Base-by-base conservation (phyloP, 35 echinoderm and acorn worm species). In the Amphiura filiformis region DNA sequence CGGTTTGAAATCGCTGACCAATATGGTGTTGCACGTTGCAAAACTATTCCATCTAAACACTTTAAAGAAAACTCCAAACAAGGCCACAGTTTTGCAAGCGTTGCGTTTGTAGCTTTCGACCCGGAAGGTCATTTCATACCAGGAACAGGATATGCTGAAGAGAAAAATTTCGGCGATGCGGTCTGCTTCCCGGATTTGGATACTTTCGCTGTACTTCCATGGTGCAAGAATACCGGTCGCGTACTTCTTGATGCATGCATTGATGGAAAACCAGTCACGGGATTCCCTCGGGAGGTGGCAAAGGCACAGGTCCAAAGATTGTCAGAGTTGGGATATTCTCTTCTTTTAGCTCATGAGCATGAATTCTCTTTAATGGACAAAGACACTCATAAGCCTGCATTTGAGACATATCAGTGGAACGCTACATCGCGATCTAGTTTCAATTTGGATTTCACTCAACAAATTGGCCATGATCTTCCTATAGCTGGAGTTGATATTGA, bases 1-100 rank as follows among this genome's bases (percentile, higher is more conserved):
- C 31, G 93, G 37, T 94, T 94, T 80, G 89, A 94, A 52, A 52
- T 85, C 14, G 79, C 82, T n/a, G 93, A 94, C 37, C 14, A 87
- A 13, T 87, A 91, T 44, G 93, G 93, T 4, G 76, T 87, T 38
- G 44, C 88, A 0, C 76, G 89, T 31, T 91, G 75, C 31, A 91
- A 88, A 39, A 84, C 76, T n/a, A 80, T 94, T 23, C n/a, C n/a
- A n/a, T n/a, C n/a, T n/a, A n/a, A n/a, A n/a, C n/a, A n/a, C n/a
- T n/a, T n/a, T n/a, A n/a, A 57, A 38, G 39, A 82, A 37, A 94
- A 94, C 44, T 88, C 89, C 18, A 70, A 36, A 38, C 79, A 86
- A 31, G 92, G 92, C 40, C 70, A 90, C 13, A 81, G 61, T 76
- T 77, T 81, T 39, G 80, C 86, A 31, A 15, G 84, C 0, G 83